phyloP scores from a whole-genome alignment of 2,888 invertebrate genomes.

The Lordiphosa andalusiaca region DNA sequence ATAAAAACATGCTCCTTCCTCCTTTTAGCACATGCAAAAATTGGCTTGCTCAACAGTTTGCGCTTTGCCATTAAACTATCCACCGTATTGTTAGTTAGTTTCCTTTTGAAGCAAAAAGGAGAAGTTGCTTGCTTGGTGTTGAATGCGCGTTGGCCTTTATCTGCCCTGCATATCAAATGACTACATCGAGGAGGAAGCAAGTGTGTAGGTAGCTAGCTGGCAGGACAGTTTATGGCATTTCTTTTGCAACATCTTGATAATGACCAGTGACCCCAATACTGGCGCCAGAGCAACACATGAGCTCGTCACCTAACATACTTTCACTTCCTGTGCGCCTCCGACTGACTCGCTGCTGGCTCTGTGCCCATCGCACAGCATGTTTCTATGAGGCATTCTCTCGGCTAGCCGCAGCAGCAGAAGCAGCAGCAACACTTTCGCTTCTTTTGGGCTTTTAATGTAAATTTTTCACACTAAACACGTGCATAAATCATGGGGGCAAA shows the following conservation, averaged over 20 bases:
- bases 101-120: constrained; percentile 29
- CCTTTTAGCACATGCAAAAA: constrained; percentile 8
- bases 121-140: constrained; percentile 18
- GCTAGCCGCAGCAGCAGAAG: constrained; percentile 7
- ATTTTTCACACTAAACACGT: constrained; percentile 76
- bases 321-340: constrained; percentile 53
- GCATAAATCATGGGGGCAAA: constrained; percentile 65
- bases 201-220: constrained; percentile 11
- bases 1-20: background rate
- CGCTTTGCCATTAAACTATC: constrained; percentile 57
- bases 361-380: constrained; percentile 18
- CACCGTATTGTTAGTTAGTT: constrained; percentile 29
- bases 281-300: constrained; percentile 37
- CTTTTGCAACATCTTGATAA: constrained; percentile 72
- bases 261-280: constrained; percentile 70
- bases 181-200: constrained; percentile 3
- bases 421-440: constrained; percentile 57
- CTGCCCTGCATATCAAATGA: constrained; percentile 74
- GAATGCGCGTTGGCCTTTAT: constrained; percentile 67
- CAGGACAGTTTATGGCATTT: constrained; percentile 58
- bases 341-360: constrained; percentile 9
- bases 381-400: constrained; percentile 37
- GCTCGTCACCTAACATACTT: constrained; percentile 54
- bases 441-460: constrained; percentile 64
- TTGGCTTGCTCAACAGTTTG: constrained; percentile 50